A percentile compares a stretch with the other conserved stretches of the same genome.
Conservation (phyloP, 2,113 vertebrate species). For the Sapajus apella region DNA sequence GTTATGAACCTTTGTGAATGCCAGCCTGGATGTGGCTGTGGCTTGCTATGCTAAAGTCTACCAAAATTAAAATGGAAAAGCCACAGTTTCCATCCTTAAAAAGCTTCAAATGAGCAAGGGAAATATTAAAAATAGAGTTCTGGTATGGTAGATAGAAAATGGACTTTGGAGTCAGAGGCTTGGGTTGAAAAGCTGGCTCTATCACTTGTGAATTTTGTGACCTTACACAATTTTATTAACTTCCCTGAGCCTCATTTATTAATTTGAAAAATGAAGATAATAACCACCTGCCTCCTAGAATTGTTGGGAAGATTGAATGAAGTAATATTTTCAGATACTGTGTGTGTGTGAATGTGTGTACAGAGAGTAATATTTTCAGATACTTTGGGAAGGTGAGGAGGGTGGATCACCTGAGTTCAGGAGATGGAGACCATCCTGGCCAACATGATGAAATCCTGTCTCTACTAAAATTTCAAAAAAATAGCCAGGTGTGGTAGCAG, state of each 20-base stretch:
- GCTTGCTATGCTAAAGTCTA: background rate
- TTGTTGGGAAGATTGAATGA: constrained; percentile 21
- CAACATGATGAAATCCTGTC: no score
- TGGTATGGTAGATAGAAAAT: background rate
- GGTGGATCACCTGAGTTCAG: no score
- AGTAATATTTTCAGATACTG: constrained; percentile 22
- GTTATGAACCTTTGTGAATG: background rate
- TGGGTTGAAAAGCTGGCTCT: background rate
- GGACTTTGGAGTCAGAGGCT: background rate
- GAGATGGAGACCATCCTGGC: no score
- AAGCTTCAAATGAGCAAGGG: background rate
- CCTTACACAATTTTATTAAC: constrained; percentile 49
- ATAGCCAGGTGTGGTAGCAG: no score
- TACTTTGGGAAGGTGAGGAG: no score
- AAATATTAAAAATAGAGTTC: background rate
- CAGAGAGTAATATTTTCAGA: no score
- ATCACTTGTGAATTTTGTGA: background rate
- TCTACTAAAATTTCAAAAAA: no score
- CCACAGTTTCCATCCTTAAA: background rate
- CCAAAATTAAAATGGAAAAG: background rate
- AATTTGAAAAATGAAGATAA: constrained; percentile 65
- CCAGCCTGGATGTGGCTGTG: background rate
- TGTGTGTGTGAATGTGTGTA: background rate
- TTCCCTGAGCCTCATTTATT: constrained; percentile 37
- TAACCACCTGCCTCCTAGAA: constrained; percentile 27